phyloP scores from a whole-genome alignment of 2,113 vertebrate species.

The Microtus richardsoni region DNA sequence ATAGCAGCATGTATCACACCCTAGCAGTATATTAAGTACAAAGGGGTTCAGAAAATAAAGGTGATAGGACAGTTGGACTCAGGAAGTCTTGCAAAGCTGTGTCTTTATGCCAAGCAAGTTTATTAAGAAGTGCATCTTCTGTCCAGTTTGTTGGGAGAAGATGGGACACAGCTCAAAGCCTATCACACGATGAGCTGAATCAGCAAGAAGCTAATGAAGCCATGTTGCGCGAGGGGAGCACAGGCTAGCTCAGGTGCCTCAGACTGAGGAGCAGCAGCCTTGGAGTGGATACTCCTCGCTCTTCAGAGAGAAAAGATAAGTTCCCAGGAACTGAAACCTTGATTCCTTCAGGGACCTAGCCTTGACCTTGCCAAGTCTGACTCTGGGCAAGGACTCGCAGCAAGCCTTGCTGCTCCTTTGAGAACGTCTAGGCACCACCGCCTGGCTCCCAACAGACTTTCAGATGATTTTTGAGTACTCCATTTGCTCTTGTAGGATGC shows the following conservation, averaged over 20 bases:
- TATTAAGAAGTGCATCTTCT: neutral
- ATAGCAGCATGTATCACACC: neutral
- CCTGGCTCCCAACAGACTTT: neutral
- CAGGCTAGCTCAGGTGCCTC: neutral
- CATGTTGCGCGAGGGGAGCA: neutral
- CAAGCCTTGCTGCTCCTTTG: neutral
- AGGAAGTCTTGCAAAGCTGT: neutral
- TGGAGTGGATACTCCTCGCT: neutral
- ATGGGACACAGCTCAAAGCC: neutral
- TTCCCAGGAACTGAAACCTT: neutral
- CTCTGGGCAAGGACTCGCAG: neutral
- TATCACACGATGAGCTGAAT: neutral
- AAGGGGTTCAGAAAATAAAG: neutral
- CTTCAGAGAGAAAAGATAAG: neutral
- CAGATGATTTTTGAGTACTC: neutral
- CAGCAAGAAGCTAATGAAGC: neutral
- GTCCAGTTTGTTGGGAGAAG: neutral
- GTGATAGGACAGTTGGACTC: neutral
- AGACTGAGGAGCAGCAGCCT: neutral
- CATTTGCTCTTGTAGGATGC: neutral
- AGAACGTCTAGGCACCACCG: fast-evolving
- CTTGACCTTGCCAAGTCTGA: neutral
- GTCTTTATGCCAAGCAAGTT: neutral
- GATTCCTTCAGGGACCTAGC: neutral
- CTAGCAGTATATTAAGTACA: neutral